Base-by-base conservation (phyloP, 2,113 vertebrate genomes). In the Sinocyclocheilus maitianheensis region DNA sequence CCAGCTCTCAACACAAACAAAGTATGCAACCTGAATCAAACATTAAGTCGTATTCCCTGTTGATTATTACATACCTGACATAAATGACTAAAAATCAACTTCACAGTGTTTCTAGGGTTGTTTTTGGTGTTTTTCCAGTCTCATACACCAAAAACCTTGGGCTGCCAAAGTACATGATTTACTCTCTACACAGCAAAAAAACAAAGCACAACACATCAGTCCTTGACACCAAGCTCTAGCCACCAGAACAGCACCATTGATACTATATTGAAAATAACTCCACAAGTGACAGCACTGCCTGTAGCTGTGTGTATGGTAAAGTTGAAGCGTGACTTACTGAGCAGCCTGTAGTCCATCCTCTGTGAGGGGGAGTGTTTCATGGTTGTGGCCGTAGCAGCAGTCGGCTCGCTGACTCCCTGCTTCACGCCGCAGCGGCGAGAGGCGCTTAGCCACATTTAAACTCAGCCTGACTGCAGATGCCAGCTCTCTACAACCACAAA, bases 391-490 rank as follows among this genome's bases (percentile, higher is more conserved):
- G 90, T 87, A 43, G 71, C 24, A 37, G 37, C 91, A 87, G 89
- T 91, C 82, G 94, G 93, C 90, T 90, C 88, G 90, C 90, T 92
- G 87, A 94, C 93, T 86, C 88, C 90, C 63, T 84, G 90, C 51
- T 74, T 81, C 90, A 89, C 90, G 83, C 81, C 87, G 91, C 81
- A 91, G 83, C 86, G 86, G 91, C 48, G 74, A 81, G 20, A 89
- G 92, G 91, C 93, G 93, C 94, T 95, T 91, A 94, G 94, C 94
- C 90, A 91, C 94, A 93, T 93, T 90, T 94, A 93, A 93, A 88
- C 74, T 83, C 87, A 43, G 37, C 83, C 92, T 46, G 72, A 75
- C 86, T 90, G 91, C 94, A 95, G 92, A 93, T 94, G 94, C 92
- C 90, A 89, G 91, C 90, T 91, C 93, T 93, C 92, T 92, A 77